A percentile compares a stretch with the other conserved stretches of the same genome.
phyloP scores from a whole-genome alignment of 2,888 invertebrate species.

The Empis livida region DNA sequence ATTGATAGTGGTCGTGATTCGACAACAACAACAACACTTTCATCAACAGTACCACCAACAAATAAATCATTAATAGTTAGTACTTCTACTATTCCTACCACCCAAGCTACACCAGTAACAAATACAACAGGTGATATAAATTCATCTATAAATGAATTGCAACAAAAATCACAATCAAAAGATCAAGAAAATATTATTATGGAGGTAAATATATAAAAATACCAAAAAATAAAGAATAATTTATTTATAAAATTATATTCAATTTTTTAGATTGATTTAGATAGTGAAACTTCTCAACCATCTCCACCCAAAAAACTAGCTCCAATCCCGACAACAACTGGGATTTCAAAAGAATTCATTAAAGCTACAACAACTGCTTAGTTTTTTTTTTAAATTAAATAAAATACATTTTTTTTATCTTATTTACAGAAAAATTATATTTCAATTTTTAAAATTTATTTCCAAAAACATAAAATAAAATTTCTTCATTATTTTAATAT shows the following conservation, averaged over 20 bases:
- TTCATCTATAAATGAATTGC: too few relatives aligned
- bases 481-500: too few relatives aligned
- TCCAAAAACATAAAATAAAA: too few relatives aligned
- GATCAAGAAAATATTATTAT: constrained; percentile 18
- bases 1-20: neutral
- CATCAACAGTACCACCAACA: constrained; percentile 24
- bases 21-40: too few relatives aligned
- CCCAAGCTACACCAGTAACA: too few relatives aligned
- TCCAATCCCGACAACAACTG: constrained; percentile 3
- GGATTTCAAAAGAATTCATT: constrained; percentile 8
- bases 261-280: constrained; percentile 21
- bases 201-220: constrained; percentile 20
- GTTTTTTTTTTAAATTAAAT: too few relatives aligned
- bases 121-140: too few relatives aligned
- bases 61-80: neutral
- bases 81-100: too few relatives aligned
- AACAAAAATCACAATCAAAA: constrained; percentile 9
- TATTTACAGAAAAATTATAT: too few relatives aligned
- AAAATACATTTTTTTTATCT: too few relatives aligned
- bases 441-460: too few relatives aligned
- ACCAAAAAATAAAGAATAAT: neutral
- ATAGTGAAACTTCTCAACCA: constrained; percentile 17
- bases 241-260: neutral
- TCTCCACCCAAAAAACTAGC: constrained; percentile 17
- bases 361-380: neutral